A percentile compares a stretch with the other conserved stretches of the same genome.
Evolutionary conservation across 2,888 invertebrate genomes (phyloP).

Genomic region (Amblyteles armatorius): DNA sequence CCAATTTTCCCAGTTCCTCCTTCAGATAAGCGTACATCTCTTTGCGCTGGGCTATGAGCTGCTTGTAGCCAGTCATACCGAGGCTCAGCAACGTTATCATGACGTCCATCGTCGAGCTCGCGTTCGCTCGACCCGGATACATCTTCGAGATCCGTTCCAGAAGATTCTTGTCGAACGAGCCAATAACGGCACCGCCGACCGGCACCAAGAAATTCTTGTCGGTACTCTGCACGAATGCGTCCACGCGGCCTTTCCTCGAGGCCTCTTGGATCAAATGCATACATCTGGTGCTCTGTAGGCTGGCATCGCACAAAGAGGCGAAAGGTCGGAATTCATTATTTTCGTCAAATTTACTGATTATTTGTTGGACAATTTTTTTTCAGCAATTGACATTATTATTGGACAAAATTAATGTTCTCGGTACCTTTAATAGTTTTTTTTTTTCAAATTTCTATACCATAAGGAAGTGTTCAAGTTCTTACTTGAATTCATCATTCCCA

Average conservation of each 20-base stretch:
- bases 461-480: too few species aligned
- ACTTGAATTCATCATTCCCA: too few species aligned
- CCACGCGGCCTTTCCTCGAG: conserved; percentile 88
- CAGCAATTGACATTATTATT: too few species aligned
- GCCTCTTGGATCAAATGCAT: conserved; percentile 89
- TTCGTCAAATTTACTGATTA: background rate
- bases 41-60: conserved; percentile 87
- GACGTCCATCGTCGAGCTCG: conserved; percentile 90
- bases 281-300: conserved; percentile 89
- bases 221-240: conserved; percentile 93
- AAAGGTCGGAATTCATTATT: background rate
- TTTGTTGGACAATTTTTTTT: too few species aligned
- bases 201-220: conserved; percentile 95
- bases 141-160: conserved; percentile 89
- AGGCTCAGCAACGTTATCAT: conserved; percentile 91
- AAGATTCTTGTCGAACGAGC: conserved; percentile 88
- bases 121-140: conserved; percentile 91
- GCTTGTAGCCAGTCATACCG: conserved; percentile 88
- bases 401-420: too few species aligned
- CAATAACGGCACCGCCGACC: conserved; percentile 92
- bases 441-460: too few species aligned
- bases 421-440: too few species aligned
- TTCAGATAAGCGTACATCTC: conserved; percentile 88
- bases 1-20: conserved; percentile 86
- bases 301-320: conserved; percentile 49